phyloP scores from a whole-genome alignment of 2,888 invertebrate species.

The Urechis unicinctus region DNA sequence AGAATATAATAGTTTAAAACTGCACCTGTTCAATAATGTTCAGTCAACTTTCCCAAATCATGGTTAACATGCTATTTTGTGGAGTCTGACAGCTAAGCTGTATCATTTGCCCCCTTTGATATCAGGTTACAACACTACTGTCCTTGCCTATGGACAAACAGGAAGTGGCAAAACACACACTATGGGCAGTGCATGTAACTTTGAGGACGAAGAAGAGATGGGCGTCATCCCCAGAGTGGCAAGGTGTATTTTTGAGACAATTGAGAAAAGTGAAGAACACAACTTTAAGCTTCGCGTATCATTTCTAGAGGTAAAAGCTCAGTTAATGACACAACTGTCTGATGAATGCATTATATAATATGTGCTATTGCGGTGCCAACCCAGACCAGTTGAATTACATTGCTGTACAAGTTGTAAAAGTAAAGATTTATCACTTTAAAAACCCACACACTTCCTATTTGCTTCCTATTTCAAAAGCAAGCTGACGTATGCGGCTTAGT shows the following conservation, averaged over 20 bases:
- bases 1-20: not conserved
- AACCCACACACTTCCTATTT: too few relatives aligned
- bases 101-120: slow-evolving; percentile 12
- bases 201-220: slow-evolving; percentile 53
- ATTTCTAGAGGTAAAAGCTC: slow-evolving; percentile 65
- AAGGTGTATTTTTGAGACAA: slow-evolving; percentile 62
- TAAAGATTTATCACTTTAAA: too few relatives aligned
- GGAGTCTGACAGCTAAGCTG: not conserved
- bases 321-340: too few relatives aligned
- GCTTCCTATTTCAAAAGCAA: too few relatives aligned
- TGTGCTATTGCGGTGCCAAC: too few relatives aligned
- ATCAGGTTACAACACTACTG: slow-evolving; percentile 84
- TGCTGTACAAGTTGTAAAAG: too few relatives aligned
- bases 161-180: slow-evolving; percentile 90
- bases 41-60: too few relatives aligned
- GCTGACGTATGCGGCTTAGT: too few relatives aligned
- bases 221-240: slow-evolving; percentile 86
- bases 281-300: slow-evolving; percentile 69
- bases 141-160: slow-evolving; percentile 90
- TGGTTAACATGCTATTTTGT: too few relatives aligned
- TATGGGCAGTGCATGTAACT: slow-evolving; percentile 63
- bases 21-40: too few relatives aligned
- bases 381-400: too few relatives aligned
- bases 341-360: too few relatives aligned
- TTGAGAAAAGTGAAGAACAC: slow-evolving; percentile 55